Percentiles rank a stretch among this genome's conserved stretches.
These are phyloP conservation scores for Drosophila mayri DNA, from an alignment of 1,140 invertebrate species.

Conservation along the genomic window DNA sequence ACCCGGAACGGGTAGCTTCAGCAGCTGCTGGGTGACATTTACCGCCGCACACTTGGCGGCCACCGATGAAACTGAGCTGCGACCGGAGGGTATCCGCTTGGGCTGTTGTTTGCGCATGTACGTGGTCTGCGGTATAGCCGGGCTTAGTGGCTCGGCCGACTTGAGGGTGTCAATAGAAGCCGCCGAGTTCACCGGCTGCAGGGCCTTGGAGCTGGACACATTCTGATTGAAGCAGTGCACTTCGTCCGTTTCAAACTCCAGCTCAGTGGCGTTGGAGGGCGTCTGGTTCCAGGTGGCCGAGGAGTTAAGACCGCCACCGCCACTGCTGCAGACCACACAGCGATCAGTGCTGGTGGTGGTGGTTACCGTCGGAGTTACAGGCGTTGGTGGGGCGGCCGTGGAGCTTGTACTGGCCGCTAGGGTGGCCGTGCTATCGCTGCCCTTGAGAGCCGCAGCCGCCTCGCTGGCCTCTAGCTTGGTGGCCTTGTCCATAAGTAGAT, in stretches of 20 bases:
- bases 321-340: slow-evolving; percentile 86
- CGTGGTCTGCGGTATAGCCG: slow-evolving; percentile 16
- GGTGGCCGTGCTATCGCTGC: slow-evolving; percentile 72
- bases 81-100: slow-evolving; percentile 73
- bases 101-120: slow-evolving; percentile 59
- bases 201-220: slow-evolving; percentile 23
- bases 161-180: slow-evolving; percentile 77
- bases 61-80: slow-evolving; percentile 77
- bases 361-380: slow-evolving; percentile 11
- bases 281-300: slow-evolving; percentile 86
- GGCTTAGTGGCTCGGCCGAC: slow-evolving; percentile 44
- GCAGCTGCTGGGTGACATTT: slow-evolving; percentile 71
- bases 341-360: slow-evolving; percentile 85
- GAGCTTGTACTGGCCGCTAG: slow-evolving; percentile 61
- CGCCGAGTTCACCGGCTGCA: slow-evolving; percentile 67
- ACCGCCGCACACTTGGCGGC: slow-evolving; percentile 78
- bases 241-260: slow-evolving; percentile 88
- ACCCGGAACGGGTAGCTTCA: slow-evolving; percentile 74
- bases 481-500: slow-evolving; percentile 87
- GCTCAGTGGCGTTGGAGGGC: slow-evolving; percentile 89
- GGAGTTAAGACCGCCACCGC: slow-evolving; percentile 45
- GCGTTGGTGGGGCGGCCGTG: slow-evolving; percentile 10
- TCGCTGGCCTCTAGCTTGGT: slow-evolving; percentile 75
- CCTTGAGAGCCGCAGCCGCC: slow-evolving; percentile 49
- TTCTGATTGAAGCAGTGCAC: slow-evolving; percentile 70